Percentiles rank a stretch among this genome's conserved stretches.
These are phyloP conservation scores for Chromobotia macracanthus DNA, from an alignment of 2,797 vertebrate species.

Conservation along the genomic window DNA sequence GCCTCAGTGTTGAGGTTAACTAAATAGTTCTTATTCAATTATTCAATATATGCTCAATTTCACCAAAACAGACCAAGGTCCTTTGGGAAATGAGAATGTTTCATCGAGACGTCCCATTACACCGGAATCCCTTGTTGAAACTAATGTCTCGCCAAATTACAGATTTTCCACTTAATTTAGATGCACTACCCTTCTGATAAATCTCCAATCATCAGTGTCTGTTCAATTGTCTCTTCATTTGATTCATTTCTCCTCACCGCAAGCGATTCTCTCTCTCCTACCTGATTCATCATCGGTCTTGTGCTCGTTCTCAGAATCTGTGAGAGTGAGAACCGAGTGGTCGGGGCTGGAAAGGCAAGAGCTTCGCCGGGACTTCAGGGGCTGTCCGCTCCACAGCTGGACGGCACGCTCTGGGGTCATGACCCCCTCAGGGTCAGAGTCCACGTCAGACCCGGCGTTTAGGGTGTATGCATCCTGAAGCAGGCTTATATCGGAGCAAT, in stretches of 20 bases:
- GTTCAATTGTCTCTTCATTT: conserved; percentile 1
- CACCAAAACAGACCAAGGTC: conserved; percentile 2
- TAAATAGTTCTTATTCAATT: conserved; percentile 34
- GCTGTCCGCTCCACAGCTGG: conserved; percentile 81
- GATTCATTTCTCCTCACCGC: neutral
- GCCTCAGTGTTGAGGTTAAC: conserved; percentile 4
- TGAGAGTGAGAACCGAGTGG: conserved; percentile 87
- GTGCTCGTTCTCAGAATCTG: conserved; percentile 88
- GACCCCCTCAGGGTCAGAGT: conserved; percentile 84
- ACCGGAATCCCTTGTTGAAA: conserved; percentile 19
- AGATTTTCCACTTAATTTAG: conserved; percentile 46
- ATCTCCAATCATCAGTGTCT: conserved; percentile 26
- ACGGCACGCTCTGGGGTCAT: conserved; percentile 86
- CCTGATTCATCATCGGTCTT: conserved; percentile 88
- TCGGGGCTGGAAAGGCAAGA: conserved; percentile 86
- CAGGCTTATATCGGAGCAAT: conserved; percentile 83
- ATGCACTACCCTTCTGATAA: conserved; percentile 13
- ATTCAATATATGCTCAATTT: conserved; percentile 34
- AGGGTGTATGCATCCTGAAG: conserved; percentile 82
- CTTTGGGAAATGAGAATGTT: conserved; percentile 34
- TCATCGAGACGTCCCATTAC: conserved; percentile 34
- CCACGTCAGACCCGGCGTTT: conserved; percentile 79
- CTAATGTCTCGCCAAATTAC: conserved; percentile 44
- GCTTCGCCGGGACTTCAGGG: conserved; percentile 82
- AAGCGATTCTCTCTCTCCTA: conserved; percentile 66